phyloP scores from a whole-genome alignment of 2,797 vertebrate species.

The Lepilemur septentrionalis region DNA sequence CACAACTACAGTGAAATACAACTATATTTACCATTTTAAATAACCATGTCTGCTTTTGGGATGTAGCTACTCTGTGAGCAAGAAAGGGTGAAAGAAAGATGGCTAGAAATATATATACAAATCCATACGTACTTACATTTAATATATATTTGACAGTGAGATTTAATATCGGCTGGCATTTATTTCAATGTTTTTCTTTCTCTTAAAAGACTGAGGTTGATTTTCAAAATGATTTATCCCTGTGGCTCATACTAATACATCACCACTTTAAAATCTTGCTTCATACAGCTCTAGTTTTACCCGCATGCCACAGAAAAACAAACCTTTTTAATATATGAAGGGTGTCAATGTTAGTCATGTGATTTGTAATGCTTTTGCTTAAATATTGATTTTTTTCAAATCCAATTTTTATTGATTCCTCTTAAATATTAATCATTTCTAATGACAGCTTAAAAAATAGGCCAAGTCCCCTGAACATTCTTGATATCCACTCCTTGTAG shows the following conservation, averaged over 20 bases:
- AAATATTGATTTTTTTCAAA: slow-evolving; percentile 79
- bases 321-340: slow-evolving; percentile 81
- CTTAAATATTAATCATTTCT: slow-evolving; percentile 80
- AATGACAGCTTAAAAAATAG: slow-evolving; percentile 78
- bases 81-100: slow-evolving; percentile 54
- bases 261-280: slow-evolving; percentile 70
- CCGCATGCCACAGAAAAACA: slow-evolving; percentile 67
- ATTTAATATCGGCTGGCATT: slow-evolving; percentile 79
- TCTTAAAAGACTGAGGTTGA: slow-evolving; percentile 69
- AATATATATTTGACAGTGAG: slow-evolving; percentile 74
- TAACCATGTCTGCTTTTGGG: slow-evolving; percentile 18
- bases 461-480: slow-evolving; percentile 57
- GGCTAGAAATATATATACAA: slow-evolving; percentile 41
- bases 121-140: slow-evolving; percentile 73
- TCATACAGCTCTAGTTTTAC: slow-evolving; percentile 38
- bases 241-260: slow-evolving; percentile 45
- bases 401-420: slow-evolving; percentile 79
- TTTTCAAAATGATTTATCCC: slow-evolving; percentile 77
- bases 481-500: slow-evolving; percentile 56
- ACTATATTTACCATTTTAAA: slow-evolving; percentile 47
- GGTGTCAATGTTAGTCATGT: slow-evolving; percentile 72
- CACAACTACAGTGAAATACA: slow-evolving; percentile 43
- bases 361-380: slow-evolving; percentile 77
- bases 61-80: not conserved
- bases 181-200: slow-evolving; percentile 73